These are phyloP conservation scores for Gastrophryne carolinensis DNA, from an alignment of 2,797 vertebrate species.

Conservation along the genomic window DNA sequence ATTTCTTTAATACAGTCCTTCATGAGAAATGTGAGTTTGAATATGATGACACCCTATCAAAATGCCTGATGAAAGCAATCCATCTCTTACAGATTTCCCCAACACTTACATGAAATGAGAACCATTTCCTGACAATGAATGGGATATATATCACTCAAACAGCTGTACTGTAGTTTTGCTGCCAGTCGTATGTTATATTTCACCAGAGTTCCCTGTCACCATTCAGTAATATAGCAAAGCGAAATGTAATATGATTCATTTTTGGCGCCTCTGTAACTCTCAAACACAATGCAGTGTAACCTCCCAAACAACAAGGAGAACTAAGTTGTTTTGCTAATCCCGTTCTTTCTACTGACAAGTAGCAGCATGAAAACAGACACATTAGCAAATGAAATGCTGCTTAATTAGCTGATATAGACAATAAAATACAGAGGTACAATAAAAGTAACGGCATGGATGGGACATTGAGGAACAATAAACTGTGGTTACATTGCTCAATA, in stretches of 20 bases:
- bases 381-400: conserved; percentile 23
- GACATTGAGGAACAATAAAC: conserved; percentile 54
- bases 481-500: conserved; percentile 62
- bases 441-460: conserved; percentile 57
- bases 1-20: neutral
- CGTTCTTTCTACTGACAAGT: neutral
- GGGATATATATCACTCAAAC: conserved; percentile 5
- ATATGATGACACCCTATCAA: neutral
- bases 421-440: conserved; percentile 29
- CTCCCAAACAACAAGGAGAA: neutral
- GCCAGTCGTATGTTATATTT: neutral
- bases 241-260: conserved; percentile 6
- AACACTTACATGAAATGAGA: neutral
- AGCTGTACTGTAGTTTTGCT: neutral
- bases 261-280: neutral
- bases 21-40: neutral
- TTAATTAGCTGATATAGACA: conserved; percentile 30
- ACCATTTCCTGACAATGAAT: neutral
- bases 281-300: neutral
- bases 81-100: neutral
- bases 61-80: neutral
- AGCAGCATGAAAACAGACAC: conserved; percentile 9
- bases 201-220: neutral
- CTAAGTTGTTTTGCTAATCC: conserved; percentile 4
- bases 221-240: neutral